Conservation (phyloP, 2,888 invertebrate genomes). For the Drosophila crucigera region DNA sequence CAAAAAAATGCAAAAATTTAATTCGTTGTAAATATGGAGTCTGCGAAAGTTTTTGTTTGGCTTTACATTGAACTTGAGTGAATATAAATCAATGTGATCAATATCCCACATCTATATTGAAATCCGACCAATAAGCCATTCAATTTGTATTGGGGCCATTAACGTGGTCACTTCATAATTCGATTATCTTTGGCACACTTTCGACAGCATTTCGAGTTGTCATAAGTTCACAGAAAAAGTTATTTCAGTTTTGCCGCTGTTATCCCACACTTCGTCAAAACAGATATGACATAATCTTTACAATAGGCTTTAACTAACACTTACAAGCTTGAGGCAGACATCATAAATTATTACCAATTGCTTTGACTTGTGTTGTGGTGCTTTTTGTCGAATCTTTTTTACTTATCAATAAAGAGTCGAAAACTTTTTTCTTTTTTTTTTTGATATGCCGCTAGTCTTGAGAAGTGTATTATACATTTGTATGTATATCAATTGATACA, state of each 20-base stretch:
- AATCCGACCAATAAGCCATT: slow-evolving; percentile 7
- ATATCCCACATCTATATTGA: slow-evolving; percentile 11
- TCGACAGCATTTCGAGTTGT: slow-evolving; percentile 22
- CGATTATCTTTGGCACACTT: slow-evolving; percentile 40
- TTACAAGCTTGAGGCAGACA: slow-evolving; percentile 24
- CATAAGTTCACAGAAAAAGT: slow-evolving; percentile 35
- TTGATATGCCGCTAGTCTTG: slow-evolving; percentile 19
- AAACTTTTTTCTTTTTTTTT: slow-evolving; percentile 26
- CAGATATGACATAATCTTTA: slow-evolving; percentile 62
- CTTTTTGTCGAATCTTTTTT: slow-evolving; percentile 12
- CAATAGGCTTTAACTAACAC: slow-evolving; percentile 28
- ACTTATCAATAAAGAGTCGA: slow-evolving; percentile 28
- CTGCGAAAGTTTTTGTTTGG: slow-evolving; percentile 54
- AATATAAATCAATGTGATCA: background rate
- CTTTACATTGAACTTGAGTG: slow-evolving; percentile 51
- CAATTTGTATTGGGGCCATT: slow-evolving; percentile 13
- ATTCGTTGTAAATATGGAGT: slow-evolving; percentile 1
- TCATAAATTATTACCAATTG: slow-evolving; percentile 53
- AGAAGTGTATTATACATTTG: slow-evolving; percentile 3
- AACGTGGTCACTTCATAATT: slow-evolving; percentile 26
- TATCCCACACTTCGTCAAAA: slow-evolving; percentile 41
- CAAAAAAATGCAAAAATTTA: background rate
- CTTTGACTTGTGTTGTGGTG: slow-evolving; percentile 2
- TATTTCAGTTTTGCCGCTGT: slow-evolving; percentile 34
- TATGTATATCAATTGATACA: slow-evolving; percentile 15